Evolutionary conservation across 2,113 vertebrate genomes (phyloP), one percentile per base, ranked within the genome.

Genomic region (Odobenus rosmarus): DNA sequence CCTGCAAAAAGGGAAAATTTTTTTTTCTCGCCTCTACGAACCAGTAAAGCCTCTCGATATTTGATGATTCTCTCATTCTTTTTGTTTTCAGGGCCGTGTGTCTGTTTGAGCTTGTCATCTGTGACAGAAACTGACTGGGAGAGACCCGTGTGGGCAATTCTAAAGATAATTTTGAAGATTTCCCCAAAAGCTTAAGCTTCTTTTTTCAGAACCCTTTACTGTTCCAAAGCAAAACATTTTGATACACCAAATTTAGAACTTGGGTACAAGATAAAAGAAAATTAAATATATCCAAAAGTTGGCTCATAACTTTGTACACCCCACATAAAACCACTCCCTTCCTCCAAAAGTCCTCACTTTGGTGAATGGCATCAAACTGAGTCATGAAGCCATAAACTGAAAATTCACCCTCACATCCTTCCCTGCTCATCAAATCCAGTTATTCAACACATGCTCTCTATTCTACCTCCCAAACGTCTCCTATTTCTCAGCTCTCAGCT

Each of bases 101-200:
- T 57, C 61, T 85, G 2, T 62, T 64, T 28, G 24, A 96, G 24
- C 13, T 72, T 55, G 1, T 67, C 51, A 19, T 81, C 46, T 97
- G 33, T 76, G 51, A 83, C 23, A 84, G 71, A 39, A 89, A 83
- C 6, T 21, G 46, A 57, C 28, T 71, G 9, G 2, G 18, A 74
- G 24, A 10, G 7, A 31, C 9, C 6, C 28, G 19, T 9, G 9
- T 61, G 26, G 24, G 6, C 90, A 92, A 90, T 84, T 62, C 19
- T 80, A 82, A 83, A 77, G 42, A n/a, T 69, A 91, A 83, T 96
- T 95, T 92, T 85, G 67, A 90, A 90, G 24, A 62, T 86, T 85
- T 89, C 24, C 26, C 1, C 36, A 3, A n/a, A 88, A 90, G 4
- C 0, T 71, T 67, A 67, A 23, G 18, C 42, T 67, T 79, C 21